Evolutionary conservation across 1,140 invertebrate genomes (phyloP).

Genomic region (Drosophila sturtevanti): DNA sequence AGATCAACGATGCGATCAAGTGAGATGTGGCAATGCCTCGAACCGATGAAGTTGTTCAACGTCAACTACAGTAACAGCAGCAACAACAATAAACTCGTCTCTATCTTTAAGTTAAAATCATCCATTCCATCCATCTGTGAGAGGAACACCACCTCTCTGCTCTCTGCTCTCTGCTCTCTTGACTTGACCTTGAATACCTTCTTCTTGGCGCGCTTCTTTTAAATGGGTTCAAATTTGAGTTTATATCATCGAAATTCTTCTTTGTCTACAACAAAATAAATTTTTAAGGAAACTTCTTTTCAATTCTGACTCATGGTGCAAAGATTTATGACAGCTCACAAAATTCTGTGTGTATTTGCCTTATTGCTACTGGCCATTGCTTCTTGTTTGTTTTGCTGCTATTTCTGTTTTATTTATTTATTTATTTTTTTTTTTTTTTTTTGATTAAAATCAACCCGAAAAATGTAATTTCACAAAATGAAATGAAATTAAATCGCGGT

Average conservation of each 20-base stretch:
- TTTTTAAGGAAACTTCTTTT: slow-evolving; percentile 13
- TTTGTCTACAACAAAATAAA: neutral
- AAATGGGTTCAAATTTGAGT: slow-evolving; percentile 20
- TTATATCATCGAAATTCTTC: slow-evolving; percentile 11
- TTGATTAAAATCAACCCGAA: slow-evolving; percentile 17
- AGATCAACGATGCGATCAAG: slow-evolving; percentile 20
- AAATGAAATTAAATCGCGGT: slow-evolving; percentile 20
- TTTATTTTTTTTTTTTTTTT: neutral
- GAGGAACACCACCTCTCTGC: slow-evolving; percentile 1
- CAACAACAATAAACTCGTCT: slow-evolving; percentile 5
- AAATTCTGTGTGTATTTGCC: neutral
- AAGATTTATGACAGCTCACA: slow-evolving; percentile 20
- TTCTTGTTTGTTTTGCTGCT: neutral
- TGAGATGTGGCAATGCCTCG: slow-evolving; percentile 8
- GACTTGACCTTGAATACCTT: slow-evolving; percentile 23
- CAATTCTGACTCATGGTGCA: slow-evolving; percentile 3
- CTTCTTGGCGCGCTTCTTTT: slow-evolving; percentile 11
- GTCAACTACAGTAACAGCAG: neutral
- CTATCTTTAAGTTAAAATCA: slow-evolving; percentile 3
- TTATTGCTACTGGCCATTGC: slow-evolving; percentile 8
- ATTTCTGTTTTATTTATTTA: neutral
- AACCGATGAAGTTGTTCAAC: slow-evolving; percentile 18
- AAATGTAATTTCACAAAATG: slow-evolving; percentile 18
- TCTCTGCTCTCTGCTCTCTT: neutral
- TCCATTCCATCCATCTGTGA: neutral